These are phyloP conservation scores for Copidosoma floridanum DNA, from an alignment of 1,140 invertebrate genomes.

Conservation along the genomic window DNA sequence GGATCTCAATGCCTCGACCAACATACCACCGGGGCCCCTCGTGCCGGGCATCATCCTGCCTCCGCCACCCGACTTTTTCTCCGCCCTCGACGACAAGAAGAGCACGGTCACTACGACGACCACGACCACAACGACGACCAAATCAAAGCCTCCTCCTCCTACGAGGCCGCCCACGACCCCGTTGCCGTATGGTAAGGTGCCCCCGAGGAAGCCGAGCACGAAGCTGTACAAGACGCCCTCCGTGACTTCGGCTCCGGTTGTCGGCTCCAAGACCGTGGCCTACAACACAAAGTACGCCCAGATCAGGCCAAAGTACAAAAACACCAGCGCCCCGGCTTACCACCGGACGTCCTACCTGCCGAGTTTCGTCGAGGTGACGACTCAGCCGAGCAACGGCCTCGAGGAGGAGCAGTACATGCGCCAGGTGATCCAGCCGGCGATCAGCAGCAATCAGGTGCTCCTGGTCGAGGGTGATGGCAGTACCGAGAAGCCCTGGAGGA, in stretches of 20 bases:
- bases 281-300: conserved; percentile 39
- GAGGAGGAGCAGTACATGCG: conserved; percentile 11
- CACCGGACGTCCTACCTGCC: neutral
- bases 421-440: conserved; percentile 39
- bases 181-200: too few species aligned
- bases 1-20: conserved; percentile 68
- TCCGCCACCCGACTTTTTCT: conserved; percentile 83
- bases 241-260: conserved; percentile 34
- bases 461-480: too few species aligned
- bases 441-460: conserved; percentile 59
- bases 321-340: conserved; percentile 9
- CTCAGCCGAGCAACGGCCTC: conserved; percentile 33
- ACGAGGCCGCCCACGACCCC: neutral
- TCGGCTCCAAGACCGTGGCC: conserved; percentile 30
- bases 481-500: too few species aligned
- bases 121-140: neutral
- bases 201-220: conserved; percentile 48
- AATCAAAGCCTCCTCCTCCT: neutral
- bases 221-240: conserved; percentile 52
- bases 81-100: conserved; percentile 58
- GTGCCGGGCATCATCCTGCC: conserved; percentile 85
- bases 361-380: conserved; percentile 37
- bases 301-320: conserved; percentile 30
- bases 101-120: conserved; percentile 26
- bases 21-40: conserved; percentile 77